A percentile compares a stretch with the other conserved stretches of the same genome.
Conservation (phyloP, 2,797 vertebrate species). For the Spinus olivaceus region DNA sequence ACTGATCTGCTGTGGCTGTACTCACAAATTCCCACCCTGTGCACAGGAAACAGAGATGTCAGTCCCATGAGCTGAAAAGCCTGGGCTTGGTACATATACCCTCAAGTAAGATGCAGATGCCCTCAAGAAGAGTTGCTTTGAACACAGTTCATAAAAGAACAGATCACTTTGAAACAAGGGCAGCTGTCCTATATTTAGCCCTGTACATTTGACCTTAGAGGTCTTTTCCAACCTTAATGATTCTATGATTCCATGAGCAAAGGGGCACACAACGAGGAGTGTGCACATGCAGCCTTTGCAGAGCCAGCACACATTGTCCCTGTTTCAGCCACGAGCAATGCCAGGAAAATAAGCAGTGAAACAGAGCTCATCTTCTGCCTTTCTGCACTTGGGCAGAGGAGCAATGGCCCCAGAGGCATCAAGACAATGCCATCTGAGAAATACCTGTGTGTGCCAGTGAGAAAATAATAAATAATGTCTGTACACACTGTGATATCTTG, state of each 20-base stretch:
- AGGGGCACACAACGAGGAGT: accelerated
- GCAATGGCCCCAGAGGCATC: accelerated
- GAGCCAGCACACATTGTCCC: accelerated
- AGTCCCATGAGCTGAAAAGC: not conserved
- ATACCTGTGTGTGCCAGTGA: not conserved
- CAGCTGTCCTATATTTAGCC: not conserved
- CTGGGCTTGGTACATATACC: not conserved
- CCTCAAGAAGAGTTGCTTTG: not conserved
- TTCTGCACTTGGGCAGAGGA: not conserved
- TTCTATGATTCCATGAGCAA: not conserved
- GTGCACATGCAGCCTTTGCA: accelerated
- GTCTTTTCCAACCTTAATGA: not conserved
- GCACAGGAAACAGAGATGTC: not conserved
- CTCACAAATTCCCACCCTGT: not conserved
- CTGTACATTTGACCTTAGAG: not conserved
- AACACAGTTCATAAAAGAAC: not conserved
- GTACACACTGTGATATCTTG: not conserved
- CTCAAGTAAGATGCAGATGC: not conserved
- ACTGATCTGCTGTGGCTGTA: not conserved
- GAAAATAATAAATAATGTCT: not conserved
- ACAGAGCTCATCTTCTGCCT: not conserved
- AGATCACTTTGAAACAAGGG: not conserved
- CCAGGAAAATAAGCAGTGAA: not conserved
- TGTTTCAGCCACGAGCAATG: not conserved
- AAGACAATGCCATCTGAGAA: not conserved